Base-by-base conservation (phyloP, 2,888 invertebrate species). In the Acanthoscelides obtectus region DNA sequence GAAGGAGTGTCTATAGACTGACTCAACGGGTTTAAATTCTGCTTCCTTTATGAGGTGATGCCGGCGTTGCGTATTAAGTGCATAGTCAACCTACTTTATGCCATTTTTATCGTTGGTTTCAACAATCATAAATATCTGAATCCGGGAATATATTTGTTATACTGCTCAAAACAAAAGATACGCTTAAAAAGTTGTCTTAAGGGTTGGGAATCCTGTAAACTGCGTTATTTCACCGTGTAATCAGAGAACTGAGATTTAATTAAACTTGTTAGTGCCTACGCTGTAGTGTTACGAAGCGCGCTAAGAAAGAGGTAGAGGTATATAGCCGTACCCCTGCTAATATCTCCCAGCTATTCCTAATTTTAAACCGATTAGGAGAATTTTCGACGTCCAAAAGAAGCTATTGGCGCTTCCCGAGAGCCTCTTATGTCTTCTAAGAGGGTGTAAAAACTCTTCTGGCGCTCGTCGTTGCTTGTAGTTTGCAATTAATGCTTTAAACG, bases 281-380 rank as follows among this genome's bases (percentile, higher is more conserved):
- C 45, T 17, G 45, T 45, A 45, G 45, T 12, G 45, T 6, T 45
- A 45, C 45, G 45, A 45, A 45, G 45, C 79, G 45, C 79, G 73
- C 78, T 82, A 81, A 81, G 80, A 80, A 81, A 69, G 69, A 71
- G 72, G 82, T 79, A 79, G 79, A 81, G 81, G 80, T 81, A 81
- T 81, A 81, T 80, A 81, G 81, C 81, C 77, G 80, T 81, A 81
- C 45, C 45, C 45, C 12, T 45, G 45, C 45, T 45, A 45, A 45
- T 82, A 82, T 81, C 81, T 80, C 80, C 76, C 80, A 80, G 80
- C 25, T 80, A 80, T 81, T 83, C 82, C 80, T 81, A 83, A 84
- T 84, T 84, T 84, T 84, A 84, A 84, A 84, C 82, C 83, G 84
- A 84, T 84, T 84, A 84, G 82, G 83, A 82, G 83, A 81, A 84